Conservation (phyloP, 2,888 invertebrate genomes). For the Drosophila mercatorum region DNA sequence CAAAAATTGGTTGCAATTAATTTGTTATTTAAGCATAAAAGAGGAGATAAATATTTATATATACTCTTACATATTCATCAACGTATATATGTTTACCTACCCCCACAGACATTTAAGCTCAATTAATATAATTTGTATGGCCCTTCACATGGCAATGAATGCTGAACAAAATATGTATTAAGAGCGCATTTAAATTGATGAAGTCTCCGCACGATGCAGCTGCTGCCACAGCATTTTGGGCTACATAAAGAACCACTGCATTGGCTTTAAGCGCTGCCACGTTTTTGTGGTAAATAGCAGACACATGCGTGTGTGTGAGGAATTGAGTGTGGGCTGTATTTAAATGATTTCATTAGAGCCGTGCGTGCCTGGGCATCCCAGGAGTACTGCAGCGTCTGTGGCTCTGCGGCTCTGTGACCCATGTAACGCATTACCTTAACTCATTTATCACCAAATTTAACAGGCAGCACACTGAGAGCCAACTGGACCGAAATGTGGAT, state of each 20-base stretch:
- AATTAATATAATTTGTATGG: slow-evolving; percentile 4
- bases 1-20: not conserved
- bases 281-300: slow-evolving; percentile 48
- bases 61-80: too few relatives aligned
- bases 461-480: slow-evolving; percentile 28
- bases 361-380: slow-evolving; percentile 66
- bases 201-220: not conserved
- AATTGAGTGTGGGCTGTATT: slow-evolving; percentile 58
- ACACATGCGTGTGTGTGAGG: slow-evolving; percentile 5
- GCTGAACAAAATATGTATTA: not conserved
- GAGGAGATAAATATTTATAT: too few relatives aligned
- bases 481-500: slow-evolving; percentile 11
- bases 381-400: slow-evolving; percentile 39
- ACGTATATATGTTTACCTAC: too few relatives aligned
- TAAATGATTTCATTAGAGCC: slow-evolving; percentile 76
- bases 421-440: slow-evolving; percentile 76
- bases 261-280: slow-evolving; percentile 50
- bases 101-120: not conserved
- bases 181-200: slow-evolving; percentile 5
- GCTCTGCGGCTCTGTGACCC: slow-evolving; percentile 35
- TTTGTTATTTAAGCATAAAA: not conserved
- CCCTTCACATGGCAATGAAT: not conserved
- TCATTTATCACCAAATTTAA: slow-evolving; percentile 76
- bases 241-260: slow-evolving; percentile 11
- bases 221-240: not conserved